A percentile compares a stretch with the other conserved stretches of the same genome.
Conservation (phyloP, 2,888 invertebrate genomes). For the Chromoteleia sp. region DNA sequence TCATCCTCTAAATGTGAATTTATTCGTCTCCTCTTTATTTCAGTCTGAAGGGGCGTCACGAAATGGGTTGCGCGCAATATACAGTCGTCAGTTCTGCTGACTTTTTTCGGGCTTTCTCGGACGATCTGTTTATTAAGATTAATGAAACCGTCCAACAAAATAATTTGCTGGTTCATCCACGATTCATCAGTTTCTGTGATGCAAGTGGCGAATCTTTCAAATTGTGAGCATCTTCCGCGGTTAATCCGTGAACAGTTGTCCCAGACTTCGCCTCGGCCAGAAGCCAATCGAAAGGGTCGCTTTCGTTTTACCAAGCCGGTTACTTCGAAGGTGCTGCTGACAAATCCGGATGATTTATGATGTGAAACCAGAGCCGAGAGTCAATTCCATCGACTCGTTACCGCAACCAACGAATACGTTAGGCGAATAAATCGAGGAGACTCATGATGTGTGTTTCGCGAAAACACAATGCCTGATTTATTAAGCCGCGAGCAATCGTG, state of each 20-base stretch:
- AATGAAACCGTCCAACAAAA: conserved; percentile 32
- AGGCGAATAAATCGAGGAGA: conserved; percentile 39
- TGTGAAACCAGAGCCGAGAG: conserved; percentile 30
- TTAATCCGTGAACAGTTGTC: conserved; percentile 6
- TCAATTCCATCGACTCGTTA: conserved; percentile 49
- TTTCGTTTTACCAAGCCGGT: conserved; percentile 1
- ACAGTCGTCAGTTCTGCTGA: conserved; percentile 31
- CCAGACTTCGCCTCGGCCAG: conserved; percentile 7
- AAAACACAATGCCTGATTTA: conserved; percentile 59
- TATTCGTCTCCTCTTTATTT: conserved; percentile 36
- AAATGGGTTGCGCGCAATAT: conserved; percentile 31
- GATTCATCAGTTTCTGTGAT: conserved; percentile 31
- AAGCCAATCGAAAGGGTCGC: conserved; percentile 18
- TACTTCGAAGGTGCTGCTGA: not conserved
- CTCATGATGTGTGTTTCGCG: conserved; percentile 11
- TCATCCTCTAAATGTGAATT: too few species aligned
- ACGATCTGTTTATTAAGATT: conserved; percentile 59
- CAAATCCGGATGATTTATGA: conserved; percentile 44
- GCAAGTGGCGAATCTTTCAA: conserved; percentile 20
- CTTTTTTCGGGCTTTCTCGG: conserved; percentile 25
- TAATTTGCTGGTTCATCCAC: conserved; percentile 49
- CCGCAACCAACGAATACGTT: conserved; percentile 28
- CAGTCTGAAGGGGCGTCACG: not conserved
- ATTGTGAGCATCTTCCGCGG: conserved; percentile 1
- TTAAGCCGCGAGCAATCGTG: conserved; percentile 47